Percentiles rank a stretch among this genome's conserved stretches.
phyloP scores from a whole-genome alignment of 2,113 vertebrate species.

The Thunnus thynnus region DNA sequence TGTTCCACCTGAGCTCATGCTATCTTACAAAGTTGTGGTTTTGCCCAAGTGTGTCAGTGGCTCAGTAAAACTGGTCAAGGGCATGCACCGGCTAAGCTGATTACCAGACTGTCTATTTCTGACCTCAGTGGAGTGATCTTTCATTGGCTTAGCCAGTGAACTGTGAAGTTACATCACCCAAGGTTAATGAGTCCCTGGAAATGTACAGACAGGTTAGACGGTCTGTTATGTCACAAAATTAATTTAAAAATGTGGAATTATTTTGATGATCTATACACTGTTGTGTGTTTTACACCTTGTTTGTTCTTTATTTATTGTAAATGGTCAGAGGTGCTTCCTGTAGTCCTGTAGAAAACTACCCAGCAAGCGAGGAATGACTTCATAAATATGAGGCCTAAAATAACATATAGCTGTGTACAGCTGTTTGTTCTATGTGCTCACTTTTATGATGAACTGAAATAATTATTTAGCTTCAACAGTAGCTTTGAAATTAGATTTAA shows the following conservation, averaged over 20 bases:
- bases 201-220: slow-evolving; percentile 18
- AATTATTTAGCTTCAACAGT: too few relatives aligned
- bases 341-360: not conserved
- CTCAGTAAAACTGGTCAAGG: slow-evolving; percentile 45
- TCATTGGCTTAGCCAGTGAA: slow-evolving; percentile 61
- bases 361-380: not conserved
- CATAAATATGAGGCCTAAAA: not conserved
- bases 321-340: not conserved
- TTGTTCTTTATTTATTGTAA: not conserved
- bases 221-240: slow-evolving; percentile 10
- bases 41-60: slow-evolving; percentile 72
- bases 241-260: not conserved
- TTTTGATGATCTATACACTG: not conserved
- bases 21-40: slow-evolving; percentile 37
- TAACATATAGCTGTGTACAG: not conserved
- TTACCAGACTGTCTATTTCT: slow-evolving; percentile 77
- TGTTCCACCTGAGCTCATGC: not conserved
- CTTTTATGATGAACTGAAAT: too few relatives aligned
- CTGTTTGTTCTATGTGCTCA: not conserved
- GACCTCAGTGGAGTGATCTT: slow-evolving; percentile 64
- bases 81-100: slow-evolving; percentile 62
- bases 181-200: slow-evolving; percentile 53
- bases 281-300: not conserved
- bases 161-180: slow-evolving; percentile 61
- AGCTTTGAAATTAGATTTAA: too few relatives aligned